Percentiles rank a stretch among this genome's conserved stretches.
Conservation (phyloP, 2,113 vertebrate genomes). For the Rhabdornis inornatus region DNA sequence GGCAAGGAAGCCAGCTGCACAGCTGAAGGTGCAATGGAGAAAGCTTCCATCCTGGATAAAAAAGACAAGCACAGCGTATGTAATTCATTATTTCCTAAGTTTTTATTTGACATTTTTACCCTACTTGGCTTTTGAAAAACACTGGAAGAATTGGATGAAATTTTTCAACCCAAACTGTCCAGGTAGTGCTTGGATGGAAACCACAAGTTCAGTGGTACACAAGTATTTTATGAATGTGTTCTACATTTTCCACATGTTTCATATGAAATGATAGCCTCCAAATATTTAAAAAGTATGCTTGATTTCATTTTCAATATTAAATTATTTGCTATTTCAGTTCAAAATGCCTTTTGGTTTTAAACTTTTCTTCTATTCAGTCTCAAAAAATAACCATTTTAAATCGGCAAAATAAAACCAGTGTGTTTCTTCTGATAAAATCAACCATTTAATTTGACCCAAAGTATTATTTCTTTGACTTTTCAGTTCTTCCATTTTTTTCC, state of each 20-base stretch:
- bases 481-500: background rate
- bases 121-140: background rate
- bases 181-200: background rate
- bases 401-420: background rate
- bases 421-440: background rate
- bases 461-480: background rate
- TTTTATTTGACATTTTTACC: background rate
- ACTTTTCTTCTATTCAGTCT: background rate
- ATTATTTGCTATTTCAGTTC: background rate
- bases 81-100: background rate
- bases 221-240: background rate
- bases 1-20: constrained; percentile 57
- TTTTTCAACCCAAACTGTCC: background rate
- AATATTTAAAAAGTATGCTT: background rate
- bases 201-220: background rate
- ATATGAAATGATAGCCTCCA: background rate
- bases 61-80: background rate
- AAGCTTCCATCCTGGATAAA: constrained; percentile 59
- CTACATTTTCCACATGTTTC: background rate
- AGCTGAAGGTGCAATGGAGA: constrained; percentile 71
- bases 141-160: background rate
- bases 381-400: background rate
- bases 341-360: background rate
- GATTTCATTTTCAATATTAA: background rate
- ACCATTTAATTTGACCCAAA: background rate